These are phyloP conservation scores for Drosophila baimaii DNA, from an alignment of 1,140 invertebrate genomes.

Conservation along the genomic window DNA sequence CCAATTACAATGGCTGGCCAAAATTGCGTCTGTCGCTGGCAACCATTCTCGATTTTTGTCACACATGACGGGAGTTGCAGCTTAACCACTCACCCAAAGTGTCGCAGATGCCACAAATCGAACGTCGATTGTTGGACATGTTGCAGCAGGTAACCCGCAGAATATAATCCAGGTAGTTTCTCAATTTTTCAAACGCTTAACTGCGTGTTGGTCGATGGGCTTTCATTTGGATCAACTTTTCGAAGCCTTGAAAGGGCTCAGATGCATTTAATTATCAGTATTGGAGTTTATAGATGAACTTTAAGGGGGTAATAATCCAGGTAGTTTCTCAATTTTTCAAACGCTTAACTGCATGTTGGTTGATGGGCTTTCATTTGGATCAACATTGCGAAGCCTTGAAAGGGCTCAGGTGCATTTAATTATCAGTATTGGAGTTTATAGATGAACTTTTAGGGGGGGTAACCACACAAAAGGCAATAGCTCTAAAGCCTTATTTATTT, in stretches of 20 bases:
- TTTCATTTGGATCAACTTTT: not conserved
- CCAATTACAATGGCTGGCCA: slow-evolving; percentile 65
- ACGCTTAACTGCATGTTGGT: not conserved
- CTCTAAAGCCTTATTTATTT: too few species aligned
- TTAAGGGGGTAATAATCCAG: slow-evolving; percentile 18
- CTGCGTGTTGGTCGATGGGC: not conserved
- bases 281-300: not conserved
- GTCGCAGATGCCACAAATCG: slow-evolving; percentile 64
- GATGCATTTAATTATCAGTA: not conserved
- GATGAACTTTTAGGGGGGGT: too few species aligned
- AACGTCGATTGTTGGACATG: slow-evolving; percentile 28
- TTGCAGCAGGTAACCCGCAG: not conserved
- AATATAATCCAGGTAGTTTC: slow-evolving; percentile 21
- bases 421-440: not conserved
- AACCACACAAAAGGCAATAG: not conserved
- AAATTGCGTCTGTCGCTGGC: slow-evolving; percentile 63
- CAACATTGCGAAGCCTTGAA: not conserved
- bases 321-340: slow-evolving; percentile 4
- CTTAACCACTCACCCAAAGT: slow-evolving; percentile 11
- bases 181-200: slow-evolving; percentile 3
- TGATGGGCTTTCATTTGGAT: not conserved
- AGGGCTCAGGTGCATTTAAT: not conserved
- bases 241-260: not conserved
- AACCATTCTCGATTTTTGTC: slow-evolving; percentile 68
- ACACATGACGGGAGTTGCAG: slow-evolving; percentile 36